A percentile compares a stretch with the other conserved stretches of the same genome.
These are phyloP conservation scores for Cerastis leucographa DNA, from an alignment of 2,888 invertebrate species.

Conservation along the genomic window DNA sequence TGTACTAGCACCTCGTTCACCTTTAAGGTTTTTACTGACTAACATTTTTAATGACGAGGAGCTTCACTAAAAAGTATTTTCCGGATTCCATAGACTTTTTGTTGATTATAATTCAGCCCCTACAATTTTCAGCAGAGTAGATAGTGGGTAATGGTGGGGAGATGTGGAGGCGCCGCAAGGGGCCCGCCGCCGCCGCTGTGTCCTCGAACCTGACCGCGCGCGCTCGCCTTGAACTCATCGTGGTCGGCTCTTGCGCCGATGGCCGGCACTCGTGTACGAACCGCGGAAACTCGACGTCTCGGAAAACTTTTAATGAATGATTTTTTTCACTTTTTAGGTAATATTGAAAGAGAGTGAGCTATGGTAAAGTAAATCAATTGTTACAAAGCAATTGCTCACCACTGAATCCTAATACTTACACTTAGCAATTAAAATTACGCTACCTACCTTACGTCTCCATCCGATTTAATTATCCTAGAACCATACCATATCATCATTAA, in stretches of 20 bases:
- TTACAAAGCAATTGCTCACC: background rate
- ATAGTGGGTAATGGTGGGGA: constrained; percentile 66
- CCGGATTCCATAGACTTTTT: constrained; percentile 13
- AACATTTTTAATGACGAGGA: background rate
- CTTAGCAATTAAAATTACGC: background rate
- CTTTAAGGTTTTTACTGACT: background rate
- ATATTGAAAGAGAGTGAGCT: background rate
- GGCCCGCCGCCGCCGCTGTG: constrained; percentile 79
- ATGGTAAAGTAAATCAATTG: background rate
- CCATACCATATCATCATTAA: background rate
- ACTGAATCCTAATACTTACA: background rate
- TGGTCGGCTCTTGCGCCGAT: constrained; percentile 82
- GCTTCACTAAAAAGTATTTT: background rate
- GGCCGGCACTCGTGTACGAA: constrained; percentile 74
- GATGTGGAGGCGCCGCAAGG: constrained; percentile 83
- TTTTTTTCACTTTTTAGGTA: constrained; percentile 22
- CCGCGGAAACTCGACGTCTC: constrained; percentile 79
- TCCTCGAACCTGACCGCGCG: constrained; percentile 91
- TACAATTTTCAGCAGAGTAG: constrained; percentile 61
- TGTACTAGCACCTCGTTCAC: background rate
- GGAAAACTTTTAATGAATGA: constrained; percentile 68
- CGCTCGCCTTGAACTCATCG: constrained; percentile 89
- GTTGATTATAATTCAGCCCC: constrained; percentile 30
- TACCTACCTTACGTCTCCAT: background rate
- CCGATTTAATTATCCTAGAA: background rate